Percentiles rank a stretch among this genome's conserved stretches.
phyloP scores from a whole-genome alignment of 2,113 vertebrate genomes.

The Rhinogobius similis region DNA sequence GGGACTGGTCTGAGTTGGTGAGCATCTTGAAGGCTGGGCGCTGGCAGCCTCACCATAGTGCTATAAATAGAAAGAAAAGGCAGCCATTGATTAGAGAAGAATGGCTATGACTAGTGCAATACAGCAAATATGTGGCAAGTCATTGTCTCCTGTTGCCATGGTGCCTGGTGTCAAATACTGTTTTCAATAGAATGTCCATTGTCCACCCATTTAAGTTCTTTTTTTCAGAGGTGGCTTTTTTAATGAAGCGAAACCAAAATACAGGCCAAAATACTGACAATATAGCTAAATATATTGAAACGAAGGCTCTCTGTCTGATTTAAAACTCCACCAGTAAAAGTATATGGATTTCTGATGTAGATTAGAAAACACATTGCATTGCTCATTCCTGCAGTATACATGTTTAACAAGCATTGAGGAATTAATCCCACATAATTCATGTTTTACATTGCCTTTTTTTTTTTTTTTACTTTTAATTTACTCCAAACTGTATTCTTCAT shows the following conservation, averaged over 20 bases:
- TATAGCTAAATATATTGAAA: too few relatives aligned
- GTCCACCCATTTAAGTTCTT: not conserved
- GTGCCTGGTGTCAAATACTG: not conserved
- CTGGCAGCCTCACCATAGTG: conserved; percentile 77
- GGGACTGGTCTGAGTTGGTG: conserved; percentile 77
- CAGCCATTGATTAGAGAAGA: conserved; percentile 10
- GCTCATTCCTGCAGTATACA: too few relatives aligned
- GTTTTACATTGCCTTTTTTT: too few relatives aligned
- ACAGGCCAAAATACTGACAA: not conserved
- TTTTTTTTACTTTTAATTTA: too few relatives aligned
- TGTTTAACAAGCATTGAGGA: too few relatives aligned
- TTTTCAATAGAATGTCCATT: not conserved
- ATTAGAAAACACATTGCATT: too few relatives aligned
- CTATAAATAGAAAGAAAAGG: conserved; percentile 52
- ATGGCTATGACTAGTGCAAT: not conserved
- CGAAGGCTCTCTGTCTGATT: too few relatives aligned
- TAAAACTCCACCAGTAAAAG: too few relatives aligned
- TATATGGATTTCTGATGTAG: too few relatives aligned
- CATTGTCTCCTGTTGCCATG: conserved; percentile 7
- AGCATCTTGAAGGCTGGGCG: conserved; percentile 63
- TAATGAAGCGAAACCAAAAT: not conserved
- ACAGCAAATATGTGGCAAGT: conserved; percentile 3
- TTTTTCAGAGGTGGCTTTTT: not conserved
- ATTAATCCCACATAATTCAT: too few relatives aligned
- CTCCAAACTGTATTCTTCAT: too few relatives aligned